Conservation (phyloP, 1,140 invertebrate species). For the Zaprionus ghesquierei region DNA sequence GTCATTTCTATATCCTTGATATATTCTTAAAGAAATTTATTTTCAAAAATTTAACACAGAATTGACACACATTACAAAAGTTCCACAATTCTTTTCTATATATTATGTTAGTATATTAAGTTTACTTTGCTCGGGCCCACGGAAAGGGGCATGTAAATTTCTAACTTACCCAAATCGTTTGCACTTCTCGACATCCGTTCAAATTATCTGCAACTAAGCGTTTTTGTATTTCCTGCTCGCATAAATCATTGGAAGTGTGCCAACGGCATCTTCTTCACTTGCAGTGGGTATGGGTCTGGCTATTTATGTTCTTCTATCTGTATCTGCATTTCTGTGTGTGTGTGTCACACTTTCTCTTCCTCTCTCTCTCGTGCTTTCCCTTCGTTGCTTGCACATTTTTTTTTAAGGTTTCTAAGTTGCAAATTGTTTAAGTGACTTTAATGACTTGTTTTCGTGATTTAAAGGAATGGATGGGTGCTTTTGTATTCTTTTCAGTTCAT, state of each 20-base stretch:
- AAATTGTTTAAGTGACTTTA: no score
- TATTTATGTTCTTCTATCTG: constrained; percentile 2
- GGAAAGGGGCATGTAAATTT: not conserved
- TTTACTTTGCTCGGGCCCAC: not conserved
- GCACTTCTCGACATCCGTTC: constrained; percentile 37
- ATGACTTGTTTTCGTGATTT: not conserved
- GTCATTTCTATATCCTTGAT: not conserved
- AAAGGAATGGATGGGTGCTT: not conserved
- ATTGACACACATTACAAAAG: not conserved
- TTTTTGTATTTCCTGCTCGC: constrained; percentile 27
- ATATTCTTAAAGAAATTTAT: no score
- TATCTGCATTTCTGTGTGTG: not conserved
- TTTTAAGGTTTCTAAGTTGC: no score
- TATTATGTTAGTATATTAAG: no score
- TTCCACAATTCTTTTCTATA: not conserved
- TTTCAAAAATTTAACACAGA: no score
- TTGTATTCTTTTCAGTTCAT: not conserved
- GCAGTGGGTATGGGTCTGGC: not conserved
- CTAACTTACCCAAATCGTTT: constrained; percentile 23
- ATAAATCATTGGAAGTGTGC: constrained; percentile 52
- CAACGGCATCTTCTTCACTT: constrained; percentile 20
- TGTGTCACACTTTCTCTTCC: not conserved
- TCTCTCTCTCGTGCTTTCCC: not conserved
- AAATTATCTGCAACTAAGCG: constrained; percentile 55
- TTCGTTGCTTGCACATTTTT: not conserved